These are phyloP conservation scores for Hartigia nigra DNA, from an alignment of 2,888 invertebrate genomes.

Conservation along the genomic window DNA sequence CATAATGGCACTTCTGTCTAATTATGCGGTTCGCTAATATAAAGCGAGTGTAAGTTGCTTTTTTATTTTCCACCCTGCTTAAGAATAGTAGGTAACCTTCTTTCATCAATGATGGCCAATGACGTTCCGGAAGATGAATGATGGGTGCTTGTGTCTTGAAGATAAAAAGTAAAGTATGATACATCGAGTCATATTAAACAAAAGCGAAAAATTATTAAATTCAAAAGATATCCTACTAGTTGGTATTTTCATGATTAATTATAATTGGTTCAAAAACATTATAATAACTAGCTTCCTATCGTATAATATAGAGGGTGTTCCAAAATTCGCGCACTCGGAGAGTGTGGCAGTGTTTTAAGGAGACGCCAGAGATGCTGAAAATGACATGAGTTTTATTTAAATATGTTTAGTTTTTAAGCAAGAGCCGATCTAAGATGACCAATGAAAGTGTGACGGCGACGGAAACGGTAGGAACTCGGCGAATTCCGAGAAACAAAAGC, in stretches of 20 bases:
- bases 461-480: no score
- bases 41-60: conserved; percentile 35
- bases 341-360: no score
- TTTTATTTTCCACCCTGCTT: conserved; percentile 26
- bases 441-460: no score
- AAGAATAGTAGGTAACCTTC: conserved; percentile 22
- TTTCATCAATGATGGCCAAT: conserved; percentile 11
- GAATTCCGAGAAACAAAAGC: no score
- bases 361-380: no score
- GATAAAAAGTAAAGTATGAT: background rate
- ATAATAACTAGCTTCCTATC: background rate
- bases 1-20: conserved; percentile 37
- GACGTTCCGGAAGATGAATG: conserved; percentile 15
- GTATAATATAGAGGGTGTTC: no score
- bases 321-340: no score
- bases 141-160: conserved; percentile 4
- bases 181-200: conserved; percentile 10
- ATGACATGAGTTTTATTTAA: no score
- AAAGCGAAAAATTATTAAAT: conserved; percentile 32
- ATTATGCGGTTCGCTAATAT: conserved; percentile 41
- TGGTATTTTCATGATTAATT: background rate
- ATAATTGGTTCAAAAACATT: background rate
- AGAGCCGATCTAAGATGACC: no score
- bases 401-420: no score
- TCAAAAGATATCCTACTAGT: conserved; percentile 18